A percentile compares a stretch with the other conserved stretches of the same genome.
Evolutionary conservation across 2,888 invertebrate genomes (phyloP).

Genomic region (Hartigia nigra): DNA sequence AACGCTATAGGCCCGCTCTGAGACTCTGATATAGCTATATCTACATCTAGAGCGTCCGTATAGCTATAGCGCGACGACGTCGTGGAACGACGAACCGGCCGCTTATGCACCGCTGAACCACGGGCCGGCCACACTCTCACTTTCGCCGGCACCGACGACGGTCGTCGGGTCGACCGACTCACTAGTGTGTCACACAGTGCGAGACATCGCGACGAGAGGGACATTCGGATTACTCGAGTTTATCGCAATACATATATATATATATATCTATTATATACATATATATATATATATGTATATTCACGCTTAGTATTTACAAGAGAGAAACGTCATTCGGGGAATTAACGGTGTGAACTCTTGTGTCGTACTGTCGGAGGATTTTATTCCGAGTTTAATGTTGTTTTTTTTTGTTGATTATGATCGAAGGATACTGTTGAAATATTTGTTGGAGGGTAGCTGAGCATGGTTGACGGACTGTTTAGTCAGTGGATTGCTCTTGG

Average conservation of each 20-base stretch:
- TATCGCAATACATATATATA: background rate
- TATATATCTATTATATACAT: no score
- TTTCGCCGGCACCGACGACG: conserved; percentile 62
- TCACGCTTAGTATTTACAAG: background rate
- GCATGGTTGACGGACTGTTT: background rate
- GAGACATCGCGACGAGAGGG: conserved; percentile 15
- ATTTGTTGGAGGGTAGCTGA: background rate
- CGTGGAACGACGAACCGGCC: conserved; percentile 4
- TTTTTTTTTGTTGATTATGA: no score
- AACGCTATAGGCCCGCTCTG: conserved; percentile 46
- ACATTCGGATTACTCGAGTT: background rate
- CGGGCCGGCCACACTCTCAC: conserved; percentile 58
- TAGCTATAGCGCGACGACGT: background rate
- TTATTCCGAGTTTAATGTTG: background rate
- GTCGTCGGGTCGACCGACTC: conserved; percentile 49
- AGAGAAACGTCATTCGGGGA: background rate
- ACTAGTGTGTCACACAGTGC: conserved; percentile 38
- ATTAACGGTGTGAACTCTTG: background rate
- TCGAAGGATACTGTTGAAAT: background rate
- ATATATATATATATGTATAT: no score
- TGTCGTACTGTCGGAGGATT: background rate
- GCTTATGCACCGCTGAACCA: conserved; percentile 56
- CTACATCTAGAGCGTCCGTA: background rate
- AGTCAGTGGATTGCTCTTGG: background rate
- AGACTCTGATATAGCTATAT: conserved; percentile 40